Evolutionary conservation across 2,113 vertebrate genomes (phyloP).

Genomic region (Mugil cephalus): DNA sequence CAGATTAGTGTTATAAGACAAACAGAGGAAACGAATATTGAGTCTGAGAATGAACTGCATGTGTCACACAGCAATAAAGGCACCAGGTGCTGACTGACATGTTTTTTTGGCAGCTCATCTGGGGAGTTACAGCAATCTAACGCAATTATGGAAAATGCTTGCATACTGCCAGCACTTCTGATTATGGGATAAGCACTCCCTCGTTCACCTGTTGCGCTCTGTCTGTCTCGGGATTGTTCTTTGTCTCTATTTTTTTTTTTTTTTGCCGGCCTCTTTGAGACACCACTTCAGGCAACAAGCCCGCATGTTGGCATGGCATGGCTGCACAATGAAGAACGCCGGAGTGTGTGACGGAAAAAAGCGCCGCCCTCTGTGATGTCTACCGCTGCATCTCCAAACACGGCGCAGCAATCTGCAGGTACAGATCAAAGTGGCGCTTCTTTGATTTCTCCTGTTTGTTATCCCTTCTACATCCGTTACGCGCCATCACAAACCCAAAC

Average conservation of each 20-base stretch:
- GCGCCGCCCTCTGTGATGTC: slow-evolving; percentile 29
- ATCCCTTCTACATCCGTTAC: slow-evolving; percentile 32
- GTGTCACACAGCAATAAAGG: slow-evolving; percentile 36
- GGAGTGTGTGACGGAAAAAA: neutral
- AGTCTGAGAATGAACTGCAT: slow-evolving; percentile 46
- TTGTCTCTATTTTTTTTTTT: slow-evolving; percentile 11
- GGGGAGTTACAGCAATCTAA: slow-evolving; percentile 25
- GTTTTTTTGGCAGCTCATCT: slow-evolving; percentile 17
- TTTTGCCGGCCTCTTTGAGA: slow-evolving; percentile 13
- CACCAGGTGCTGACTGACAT: slow-evolving; percentile 43
- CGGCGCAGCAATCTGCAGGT: slow-evolving; percentile 57
- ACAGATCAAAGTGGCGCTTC: slow-evolving; percentile 48
- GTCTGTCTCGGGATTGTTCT: slow-evolving; percentile 2
- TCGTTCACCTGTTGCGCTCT: slow-evolving; percentile 41
- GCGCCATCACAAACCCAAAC: slow-evolving; percentile 76
- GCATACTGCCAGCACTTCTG: slow-evolving; percentile 21
- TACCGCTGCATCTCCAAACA: slow-evolving; percentile 51
- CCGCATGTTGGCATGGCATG: slow-evolving; percentile 31
- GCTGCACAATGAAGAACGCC: neutral
- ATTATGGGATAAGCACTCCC: slow-evolving; percentile 5
- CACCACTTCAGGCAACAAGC: slow-evolving; percentile 30
- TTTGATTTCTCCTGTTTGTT: slow-evolving; percentile 57
- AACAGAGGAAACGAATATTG: slow-evolving; percentile 47
- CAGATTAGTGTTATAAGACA: slow-evolving; percentile 51
- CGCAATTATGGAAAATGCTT: slow-evolving; percentile 11